phyloP scores from a whole-genome alignment of 2,888 invertebrate species.

The Ormyrus thymus region DNA sequence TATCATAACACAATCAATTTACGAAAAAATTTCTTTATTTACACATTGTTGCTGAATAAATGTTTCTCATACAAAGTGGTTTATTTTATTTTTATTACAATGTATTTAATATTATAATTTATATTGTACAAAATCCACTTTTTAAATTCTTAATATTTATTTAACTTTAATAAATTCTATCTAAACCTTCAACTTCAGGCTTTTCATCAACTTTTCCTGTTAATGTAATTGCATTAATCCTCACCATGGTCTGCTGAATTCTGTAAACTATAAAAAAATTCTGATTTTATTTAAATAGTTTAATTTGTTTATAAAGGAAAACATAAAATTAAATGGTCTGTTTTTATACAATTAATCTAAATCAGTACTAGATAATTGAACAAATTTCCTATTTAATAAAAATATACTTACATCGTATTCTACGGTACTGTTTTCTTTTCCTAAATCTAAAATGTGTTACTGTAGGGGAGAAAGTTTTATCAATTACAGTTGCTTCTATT shows the following conservation, averaged over 20 bases:
- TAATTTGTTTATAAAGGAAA: constrained; percentile 26
- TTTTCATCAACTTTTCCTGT: constrained; percentile 77
- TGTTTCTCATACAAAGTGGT: constrained; percentile 42
- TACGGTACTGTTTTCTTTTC: constrained; percentile 85
- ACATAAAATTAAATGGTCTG: background rate
- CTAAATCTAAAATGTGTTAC: constrained; percentile 86
- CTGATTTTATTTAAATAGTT: background rate
- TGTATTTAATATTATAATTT: constrained; percentile 20
- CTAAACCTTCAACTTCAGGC: constrained; percentile 73
- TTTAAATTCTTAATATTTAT: constrained; percentile 26
- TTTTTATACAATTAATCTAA: background rate
- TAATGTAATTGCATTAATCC: constrained; percentile 85
- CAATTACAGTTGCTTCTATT: constrained; percentile 88
- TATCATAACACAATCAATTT: constrained; percentile 38
- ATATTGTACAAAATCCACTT: constrained; percentile 37
- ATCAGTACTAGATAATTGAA: background rate
- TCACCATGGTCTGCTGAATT: constrained; percentile 83
- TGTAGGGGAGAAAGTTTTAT: constrained; percentile 88
- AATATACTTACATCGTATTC: constrained; percentile 81
- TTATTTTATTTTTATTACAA: constrained; percentile 24
- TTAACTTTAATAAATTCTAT: constrained; percentile 67
- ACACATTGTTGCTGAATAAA: constrained; percentile 54
- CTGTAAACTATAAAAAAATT: constrained; percentile 76
- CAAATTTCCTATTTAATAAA: constrained; percentile 23
- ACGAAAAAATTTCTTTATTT: constrained; percentile 55